Evolutionary conservation across 2,797 vertebrate species (phyloP), one percentile per base, ranked within the genome.

Genomic region (Betta splendens): DNA sequence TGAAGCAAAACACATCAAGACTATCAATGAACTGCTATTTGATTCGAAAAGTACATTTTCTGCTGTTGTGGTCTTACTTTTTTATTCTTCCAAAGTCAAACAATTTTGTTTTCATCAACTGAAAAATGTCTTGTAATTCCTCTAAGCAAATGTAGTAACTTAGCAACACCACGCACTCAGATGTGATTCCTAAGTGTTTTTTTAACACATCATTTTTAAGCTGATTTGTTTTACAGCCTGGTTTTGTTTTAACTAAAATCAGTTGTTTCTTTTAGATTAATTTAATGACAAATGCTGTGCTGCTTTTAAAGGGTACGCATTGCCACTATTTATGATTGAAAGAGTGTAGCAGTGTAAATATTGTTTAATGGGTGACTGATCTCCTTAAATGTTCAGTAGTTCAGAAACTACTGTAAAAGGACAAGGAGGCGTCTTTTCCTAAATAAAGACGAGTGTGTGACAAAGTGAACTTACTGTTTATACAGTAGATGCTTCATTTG

Each of bases 111-210:
- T 63, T 21, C 6, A 25, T 46, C 20, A 46, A 28, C 29, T 59
- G 11, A 60, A n/a, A 49, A 23, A 13, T 45, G 28, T 38, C 6
- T 17, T 45, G 8, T 22, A 33, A 44, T 57, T 38, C 17, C 15
- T 59, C 5, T 13, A 36, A 23, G 5, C 33, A 21, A 50, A 64
- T 36, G 39, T 46, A 40, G 54, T 59, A 69, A 51, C 65, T 64
- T 32, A 59, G 65, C 44, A 69, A 69, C 59, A 31, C 16, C 44
- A 31, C n/a, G 33, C 25, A 52, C 21, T 20, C 37, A 56, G 20
- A 51, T 38, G 37, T 13, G 25, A 12, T 28, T 49, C 18, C 21
- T 43, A 12, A 39, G 20, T 32, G 45, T 29, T 5, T 21, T 35
- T 49, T 11, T 3, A 22, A 35, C 21, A 32, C 47, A 48, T 48